A percentile compares a stretch with the other conserved stretches of the same genome.
phyloP scores from a whole-genome alignment of 1,140 invertebrate genomes.

The Pseudomyrmex dendroicus region DNA sequence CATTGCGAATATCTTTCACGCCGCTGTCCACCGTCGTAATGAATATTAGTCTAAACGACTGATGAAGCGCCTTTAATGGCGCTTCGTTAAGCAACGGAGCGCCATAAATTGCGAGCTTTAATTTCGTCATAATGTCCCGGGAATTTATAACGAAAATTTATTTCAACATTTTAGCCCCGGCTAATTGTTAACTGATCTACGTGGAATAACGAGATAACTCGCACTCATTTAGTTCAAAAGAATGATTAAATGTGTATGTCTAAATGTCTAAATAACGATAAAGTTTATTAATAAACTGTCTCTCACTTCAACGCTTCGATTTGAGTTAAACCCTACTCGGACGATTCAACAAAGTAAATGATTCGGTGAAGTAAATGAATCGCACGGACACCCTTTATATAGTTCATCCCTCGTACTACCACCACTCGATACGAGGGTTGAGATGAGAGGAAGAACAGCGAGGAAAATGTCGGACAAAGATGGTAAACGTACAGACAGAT shows the following conservation, averaged over 20 bases:
- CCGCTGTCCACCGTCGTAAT: slow-evolving; percentile 24
- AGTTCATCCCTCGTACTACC: slow-evolving; percentile 4
- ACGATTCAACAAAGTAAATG: no score
- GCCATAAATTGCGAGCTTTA: background rate
- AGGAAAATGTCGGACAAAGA: slow-evolving; percentile 11
- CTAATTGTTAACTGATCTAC: background rate
- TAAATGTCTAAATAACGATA: background rate
- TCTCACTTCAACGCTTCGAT: background rate
- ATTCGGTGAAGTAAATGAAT: background rate
- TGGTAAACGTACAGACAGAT: background rate
- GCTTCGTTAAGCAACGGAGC: slow-evolving; percentile 23
- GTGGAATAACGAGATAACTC: background rate
- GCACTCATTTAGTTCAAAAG: background rate
- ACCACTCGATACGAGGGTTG: slow-evolving; percentile 18
- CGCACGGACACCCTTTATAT: background rate
- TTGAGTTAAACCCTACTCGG: background rate
- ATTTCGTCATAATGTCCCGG: background rate
- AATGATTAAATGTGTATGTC: background rate
- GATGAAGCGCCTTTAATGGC: slow-evolving; percentile 47
- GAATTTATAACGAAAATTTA: slow-evolving; percentile 25
- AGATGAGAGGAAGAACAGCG: slow-evolving; percentile 8
- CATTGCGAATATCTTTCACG: slow-evolving; percentile 32
- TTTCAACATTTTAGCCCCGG: background rate
- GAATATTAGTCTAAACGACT: slow-evolving; percentile 13
- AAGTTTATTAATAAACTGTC: background rate